Percentiles rank a stretch among this genome's conserved stretches.
phyloP scores from a whole-genome alignment of 2,888 invertebrate species.

The Selenia dentaria region DNA sequence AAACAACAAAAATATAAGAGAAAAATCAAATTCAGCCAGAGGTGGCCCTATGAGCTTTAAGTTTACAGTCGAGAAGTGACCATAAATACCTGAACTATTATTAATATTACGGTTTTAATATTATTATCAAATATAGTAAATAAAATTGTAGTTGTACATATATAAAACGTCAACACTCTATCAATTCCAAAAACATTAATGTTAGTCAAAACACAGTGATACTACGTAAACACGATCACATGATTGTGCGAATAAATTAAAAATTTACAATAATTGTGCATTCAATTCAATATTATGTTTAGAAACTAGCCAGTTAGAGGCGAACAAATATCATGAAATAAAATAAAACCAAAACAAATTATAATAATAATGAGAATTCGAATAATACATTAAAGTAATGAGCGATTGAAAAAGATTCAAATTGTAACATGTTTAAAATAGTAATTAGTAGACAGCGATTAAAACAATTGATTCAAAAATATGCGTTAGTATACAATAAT shows the following conservation, averaged over 20 bases:
- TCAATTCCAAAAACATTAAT: constrained; percentile 7
- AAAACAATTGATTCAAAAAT: too few relatives aligned
- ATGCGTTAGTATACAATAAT: too few relatives aligned
- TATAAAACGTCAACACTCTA: too few relatives aligned
- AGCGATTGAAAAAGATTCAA: constrained; percentile 16
- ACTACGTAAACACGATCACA: constrained; percentile 20
- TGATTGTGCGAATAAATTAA: constrained; percentile 46
- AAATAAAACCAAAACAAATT: constrained; percentile 35
- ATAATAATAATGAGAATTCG: constrained; percentile 40
- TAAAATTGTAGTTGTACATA: too few relatives aligned
- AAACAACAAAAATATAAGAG: too few relatives aligned
- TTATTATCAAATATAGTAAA: not conserved
- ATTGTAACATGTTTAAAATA: too few relatives aligned
- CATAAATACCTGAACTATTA: not conserved
- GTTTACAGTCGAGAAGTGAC: not conserved
- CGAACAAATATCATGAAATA: constrained; percentile 42
- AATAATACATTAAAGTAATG: constrained; percentile 35
- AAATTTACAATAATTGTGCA: constrained; percentile 49
- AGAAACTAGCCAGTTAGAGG: constrained; percentile 38
- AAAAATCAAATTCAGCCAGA: too few relatives aligned
- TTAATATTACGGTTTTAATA: too few relatives aligned
- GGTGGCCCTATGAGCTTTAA: too few relatives aligned
- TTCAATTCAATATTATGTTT: constrained; percentile 48
- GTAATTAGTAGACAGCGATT: too few relatives aligned
- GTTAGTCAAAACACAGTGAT: constrained; percentile 1